These are phyloP conservation scores for Phodopus roborovskii DNA, from an alignment of 2,113 vertebrate species.

Conservation along the genomic window DNA sequence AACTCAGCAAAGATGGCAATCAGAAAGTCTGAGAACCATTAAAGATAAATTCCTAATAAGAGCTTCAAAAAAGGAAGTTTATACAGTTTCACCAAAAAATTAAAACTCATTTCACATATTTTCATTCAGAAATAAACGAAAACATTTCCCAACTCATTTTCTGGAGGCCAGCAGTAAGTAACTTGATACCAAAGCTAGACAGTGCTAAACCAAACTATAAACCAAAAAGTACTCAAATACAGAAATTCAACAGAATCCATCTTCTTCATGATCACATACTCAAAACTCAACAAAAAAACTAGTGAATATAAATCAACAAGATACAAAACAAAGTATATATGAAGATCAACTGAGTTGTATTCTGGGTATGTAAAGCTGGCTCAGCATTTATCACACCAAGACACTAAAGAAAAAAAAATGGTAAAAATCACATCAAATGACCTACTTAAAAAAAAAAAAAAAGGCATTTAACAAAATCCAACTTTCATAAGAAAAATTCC, in stretches of 20 bases:
- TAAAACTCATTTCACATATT: background rate
- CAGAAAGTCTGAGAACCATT: background rate
- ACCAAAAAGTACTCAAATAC: background rate
- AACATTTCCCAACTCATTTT: constrained; percentile 11
- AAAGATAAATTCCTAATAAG: background rate
- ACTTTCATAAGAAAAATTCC: background rate
- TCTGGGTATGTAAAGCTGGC: background rate
- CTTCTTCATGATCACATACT: background rate
- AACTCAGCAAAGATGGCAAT: background rate
- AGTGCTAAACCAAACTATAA: constrained; percentile 6
- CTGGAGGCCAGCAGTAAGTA: background rate
- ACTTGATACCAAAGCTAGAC: background rate
- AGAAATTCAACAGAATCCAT: background rate
- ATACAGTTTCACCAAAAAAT: background rate
- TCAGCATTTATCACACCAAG: background rate
- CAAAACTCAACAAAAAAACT: background rate
- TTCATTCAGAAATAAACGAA: background rate
- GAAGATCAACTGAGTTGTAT: background rate
- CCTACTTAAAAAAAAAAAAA: background rate
- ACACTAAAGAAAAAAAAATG: background rate
- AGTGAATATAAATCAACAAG: background rate
- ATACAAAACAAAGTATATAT: background rate
- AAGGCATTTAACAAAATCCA: constrained; percentile 7
- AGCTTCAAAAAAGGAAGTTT: background rate
- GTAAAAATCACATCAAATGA: background rate